Conservation (phyloP, 2,113 vertebrate species). For the Hemiscyllium ocellatum region DNA sequence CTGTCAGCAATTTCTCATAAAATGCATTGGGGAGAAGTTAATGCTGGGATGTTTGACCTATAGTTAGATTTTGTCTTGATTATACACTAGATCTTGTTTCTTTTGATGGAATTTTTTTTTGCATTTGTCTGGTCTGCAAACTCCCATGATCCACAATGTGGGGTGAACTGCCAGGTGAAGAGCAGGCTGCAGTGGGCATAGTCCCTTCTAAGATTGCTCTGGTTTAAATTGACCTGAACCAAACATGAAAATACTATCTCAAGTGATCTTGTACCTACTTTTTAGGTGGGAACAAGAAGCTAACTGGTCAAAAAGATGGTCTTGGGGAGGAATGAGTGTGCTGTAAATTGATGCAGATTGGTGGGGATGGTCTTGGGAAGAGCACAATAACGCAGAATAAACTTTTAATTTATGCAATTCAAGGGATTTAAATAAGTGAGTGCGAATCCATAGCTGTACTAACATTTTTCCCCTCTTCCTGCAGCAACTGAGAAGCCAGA, state of each 20-base stretch:
- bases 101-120: not conserved
- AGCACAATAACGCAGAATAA: not conserved
- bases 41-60: not conserved
- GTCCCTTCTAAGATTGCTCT: not conserved
- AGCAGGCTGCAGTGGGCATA: not conserved
- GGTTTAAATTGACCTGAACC: not conserved
- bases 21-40: not conserved
- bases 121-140: not conserved
- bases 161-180: not conserved
- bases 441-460: not conserved
- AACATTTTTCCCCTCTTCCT: not conserved
- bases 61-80: not conserved
- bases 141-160: not conserved
- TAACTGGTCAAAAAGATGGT: not conserved
- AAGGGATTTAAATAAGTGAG: not conserved
- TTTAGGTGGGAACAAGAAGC: not conserved
- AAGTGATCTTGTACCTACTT: not conserved
- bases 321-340: not conserved
- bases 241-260: not conserved
- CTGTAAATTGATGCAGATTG: no score
- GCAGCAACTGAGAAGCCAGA: constrained; percentile 70
- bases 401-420: not conserved
- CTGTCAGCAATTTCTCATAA: not conserved
- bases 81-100: not conserved
- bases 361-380: not conserved